Base-by-base conservation (phyloP, 2,888 invertebrate genomes). In the Nephrotoma flavescens region DNA sequence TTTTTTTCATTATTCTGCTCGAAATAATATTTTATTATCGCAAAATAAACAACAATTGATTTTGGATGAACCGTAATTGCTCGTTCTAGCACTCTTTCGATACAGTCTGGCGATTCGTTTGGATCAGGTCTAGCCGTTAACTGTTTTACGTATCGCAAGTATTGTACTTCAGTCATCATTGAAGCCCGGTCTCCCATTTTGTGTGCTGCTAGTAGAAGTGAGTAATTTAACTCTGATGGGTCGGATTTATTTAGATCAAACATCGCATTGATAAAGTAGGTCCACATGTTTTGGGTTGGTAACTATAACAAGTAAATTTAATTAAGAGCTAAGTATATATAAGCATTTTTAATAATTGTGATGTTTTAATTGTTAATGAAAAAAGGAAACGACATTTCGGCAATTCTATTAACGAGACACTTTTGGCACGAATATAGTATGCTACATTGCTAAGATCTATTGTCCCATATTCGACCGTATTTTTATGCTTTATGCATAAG, bases 261-360 rank as follows among this genome's bases (percentile, higher is more conserved):
- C 90, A 94, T 91, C 42, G 92, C 93, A 87, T 94, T 93, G 86
- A 94, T 90, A 88, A 93, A 94, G 2, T 92, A 88, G 0, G 92
- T 91, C 93, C 93, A 94, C 92, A 94, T 94, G 88, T 91, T 90
- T 88, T 91, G 91, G 0, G 92, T 92, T 88, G 92, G 91, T 1
- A 93, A 89, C 89, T 89, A 52, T 3, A 87, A 47, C n/a, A 12
- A 12, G 31, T 31, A 31, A 31, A 31, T 31, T 31, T 31, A 31
- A 31, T 31, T 31, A 31, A 31, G 2, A 31, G 0, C 31, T 31
- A 31, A 31, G 31, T 31, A 31, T 2, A 2, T 31, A 31, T 31
- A 31, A 31, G 31, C 31, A 31, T 2, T 31, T 31, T 31, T 31
- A 31, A 31, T 31, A 31, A 31, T 31, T 31, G 31, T 31, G 31